phyloP scores from a whole-genome alignment of 1,140 invertebrate genomes.

The Contarinia nasturtii region DNA sequence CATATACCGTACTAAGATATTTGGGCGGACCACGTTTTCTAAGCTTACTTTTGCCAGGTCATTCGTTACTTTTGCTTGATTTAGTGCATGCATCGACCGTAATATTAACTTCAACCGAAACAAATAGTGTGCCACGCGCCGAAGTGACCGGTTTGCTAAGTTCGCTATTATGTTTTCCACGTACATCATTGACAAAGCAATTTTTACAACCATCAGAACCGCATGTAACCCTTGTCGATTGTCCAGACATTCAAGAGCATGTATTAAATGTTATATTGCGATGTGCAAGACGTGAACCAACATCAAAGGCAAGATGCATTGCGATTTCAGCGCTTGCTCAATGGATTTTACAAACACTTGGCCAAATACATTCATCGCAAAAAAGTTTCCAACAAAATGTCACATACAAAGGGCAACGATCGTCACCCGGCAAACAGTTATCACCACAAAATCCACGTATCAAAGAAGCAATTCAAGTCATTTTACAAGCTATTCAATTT shows the following conservation, averaged over 20 bases:
- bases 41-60: slow-evolving; percentile 71
- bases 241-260: slow-evolving; percentile 50
- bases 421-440: slow-evolving; percentile 9
- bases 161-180: slow-evolving; percentile 62
- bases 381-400: not conserved
- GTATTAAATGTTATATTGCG: slow-evolving; percentile 71
- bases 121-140: slow-evolving; percentile 57
- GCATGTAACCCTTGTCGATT: slow-evolving; percentile 27
- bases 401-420: slow-evolving; percentile 2
- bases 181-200: slow-evolving; percentile 52
- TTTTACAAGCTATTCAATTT: slow-evolving; percentile 68
- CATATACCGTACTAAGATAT: slow-evolving; percentile 36
- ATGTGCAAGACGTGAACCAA: slow-evolving; percentile 71
- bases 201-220: slow-evolving; percentile 65
- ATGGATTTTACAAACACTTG: slow-evolving; percentile 45
- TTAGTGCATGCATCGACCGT: slow-evolving; percentile 79
- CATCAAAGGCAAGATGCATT: slow-evolving; percentile 72
- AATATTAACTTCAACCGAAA: slow-evolving; percentile 63
- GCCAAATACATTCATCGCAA: not conserved
- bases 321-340: slow-evolving; percentile 75
- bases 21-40: slow-evolving; percentile 65
- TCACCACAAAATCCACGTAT: slow-evolving; percentile 37
- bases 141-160: slow-evolving; percentile 87
- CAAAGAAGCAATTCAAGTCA: slow-evolving; percentile 65
- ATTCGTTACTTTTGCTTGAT: slow-evolving; percentile 70